Evolutionary conservation across 1,140 invertebrate genomes (phyloP), one percentile per base, ranked within the genome.

Genomic region (Drosophila neocordata): DNA sequence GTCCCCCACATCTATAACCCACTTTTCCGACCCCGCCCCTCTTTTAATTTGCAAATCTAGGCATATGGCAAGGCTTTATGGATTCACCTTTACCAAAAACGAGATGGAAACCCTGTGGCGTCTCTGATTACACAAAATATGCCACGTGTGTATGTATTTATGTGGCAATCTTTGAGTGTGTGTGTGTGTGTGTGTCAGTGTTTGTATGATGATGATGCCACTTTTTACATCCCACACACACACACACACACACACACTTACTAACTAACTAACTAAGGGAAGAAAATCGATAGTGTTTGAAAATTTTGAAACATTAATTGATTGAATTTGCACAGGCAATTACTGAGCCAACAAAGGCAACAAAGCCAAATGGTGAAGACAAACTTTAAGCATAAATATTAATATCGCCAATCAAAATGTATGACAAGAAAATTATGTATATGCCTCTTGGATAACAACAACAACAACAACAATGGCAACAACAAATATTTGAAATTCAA

Each of bases 341-440:
- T 70, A 53, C 22, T 41, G 24, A 69, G 15, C 4, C 27, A 48
- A 20, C 41, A 48, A 48, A 48, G 41, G 41, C 15, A 31, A 31
- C 41, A 55, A 67, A 24, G 22, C 22, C 63, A 60, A 78, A 27
- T 20, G 37, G 24, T 13, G 55, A 18, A n/a, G n/a, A 44, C 64
- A 65, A 87, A 77, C 68, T 82, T 51, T 66, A 57, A 53, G 60
- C 82, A 87, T 82, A 87, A 78, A 87, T 88, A 76, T 88, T 79
- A 78, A 87, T 76, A 68, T 63, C 31, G 57, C 27, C 81, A 85
- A 84, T 84, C 73, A 85, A 85, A 85, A 80, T 73, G 73, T 84
- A 84, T 87, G 82, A 88, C 82, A 87, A 72, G 70, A 44, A 87
- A 87, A 88, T 82, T 87, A 82, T 88, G 78, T 75, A 52, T 56